Percentiles rank a stretch among this genome's conserved stretches.
Evolutionary conservation across 2,113 vertebrate species (phyloP).

Genomic region (Murina feae): DNA sequence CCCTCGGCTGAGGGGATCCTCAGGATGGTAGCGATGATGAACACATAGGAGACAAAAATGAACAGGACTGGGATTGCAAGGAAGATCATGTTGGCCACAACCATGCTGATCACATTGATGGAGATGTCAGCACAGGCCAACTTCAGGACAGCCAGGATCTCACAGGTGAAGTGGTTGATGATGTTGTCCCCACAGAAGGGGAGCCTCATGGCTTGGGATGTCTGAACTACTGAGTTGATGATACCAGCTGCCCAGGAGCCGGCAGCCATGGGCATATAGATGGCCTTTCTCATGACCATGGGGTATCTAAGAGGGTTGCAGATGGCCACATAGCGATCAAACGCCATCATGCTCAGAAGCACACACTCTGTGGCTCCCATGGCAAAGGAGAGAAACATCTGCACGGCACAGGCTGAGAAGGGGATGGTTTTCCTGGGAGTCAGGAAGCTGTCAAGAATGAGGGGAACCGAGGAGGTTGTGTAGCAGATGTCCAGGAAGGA

Average conservation of each 20-base stretch:
- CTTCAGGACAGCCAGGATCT: slow-evolving; percentile 59
- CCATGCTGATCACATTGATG: slow-evolving; percentile 59
- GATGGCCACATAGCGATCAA: slow-evolving; percentile 65
- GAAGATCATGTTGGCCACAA: slow-evolving; percentile 28
- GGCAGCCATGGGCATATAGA: slow-evolving; percentile 20
- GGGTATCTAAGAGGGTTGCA: slow-evolving; percentile 58
- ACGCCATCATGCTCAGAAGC: slow-evolving; percentile 63
- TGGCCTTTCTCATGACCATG: slow-evolving; percentile 54
- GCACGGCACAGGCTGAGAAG: slow-evolving; percentile 25
- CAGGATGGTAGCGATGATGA: slow-evolving; percentile 54
- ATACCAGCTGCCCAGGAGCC: slow-evolving; percentile 40
- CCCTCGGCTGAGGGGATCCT: slow-evolving; percentile 59
- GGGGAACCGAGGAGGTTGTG: slow-evolving; percentile 47
- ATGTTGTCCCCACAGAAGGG: slow-evolving; percentile 54
- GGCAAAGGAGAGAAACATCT: slow-evolving; percentile 70
- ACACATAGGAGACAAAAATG: slow-evolving; percentile 40
- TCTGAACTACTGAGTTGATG: slow-evolving; percentile 50
- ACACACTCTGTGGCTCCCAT: slow-evolving; percentile 64
- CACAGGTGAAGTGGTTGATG: slow-evolving; percentile 65
- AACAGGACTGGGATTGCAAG: slow-evolving; percentile 17
- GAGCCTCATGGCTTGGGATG: slow-evolving; percentile 15
- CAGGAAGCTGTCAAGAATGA: slow-evolving; percentile 59
- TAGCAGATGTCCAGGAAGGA: slow-evolving; percentile 74
- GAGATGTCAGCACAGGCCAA: slow-evolving; percentile 61
- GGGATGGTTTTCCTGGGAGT: slow-evolving; percentile 41